Evolutionary conservation across 2,888 invertebrate species (phyloP).

Genomic region (Diloba caeruleocephala): DNA sequence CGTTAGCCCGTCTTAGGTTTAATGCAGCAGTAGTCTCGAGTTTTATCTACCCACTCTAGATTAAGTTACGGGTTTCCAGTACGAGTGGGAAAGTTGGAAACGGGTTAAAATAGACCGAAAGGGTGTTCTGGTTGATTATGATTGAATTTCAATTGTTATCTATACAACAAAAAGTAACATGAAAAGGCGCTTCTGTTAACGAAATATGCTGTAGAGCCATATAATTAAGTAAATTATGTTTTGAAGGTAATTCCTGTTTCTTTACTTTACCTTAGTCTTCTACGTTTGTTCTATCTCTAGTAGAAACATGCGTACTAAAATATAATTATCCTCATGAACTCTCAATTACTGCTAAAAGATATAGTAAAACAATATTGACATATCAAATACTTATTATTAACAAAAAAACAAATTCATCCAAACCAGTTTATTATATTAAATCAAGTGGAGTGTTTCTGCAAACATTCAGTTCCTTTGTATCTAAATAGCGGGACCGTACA

Average conservation of each 20-base stretch:
- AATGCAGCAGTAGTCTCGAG: slow-evolving; percentile 45
- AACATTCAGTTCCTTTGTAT: slow-evolving; percentile 68
- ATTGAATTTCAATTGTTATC: no score
- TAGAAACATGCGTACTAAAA: no score
- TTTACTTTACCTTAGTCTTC: no score
- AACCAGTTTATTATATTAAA: slow-evolving; percentile 54
- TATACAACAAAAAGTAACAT: no score
- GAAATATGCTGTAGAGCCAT: no score
- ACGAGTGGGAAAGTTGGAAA: slow-evolving; percentile 35
- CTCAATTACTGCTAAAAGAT: no score
- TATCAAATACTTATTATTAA: slow-evolving; percentile 23
- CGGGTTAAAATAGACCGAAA: slow-evolving; percentile 17
- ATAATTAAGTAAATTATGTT: no score
- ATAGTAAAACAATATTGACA: slow-evolving; percentile 2
- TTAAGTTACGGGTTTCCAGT: slow-evolving; percentile 43
- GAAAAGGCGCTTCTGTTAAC: no score
- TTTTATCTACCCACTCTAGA: slow-evolving; percentile 47
- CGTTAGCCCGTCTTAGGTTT: slow-evolving; percentile 50
- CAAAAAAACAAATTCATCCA: slow-evolving; percentile 30
- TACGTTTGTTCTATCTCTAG: no score
- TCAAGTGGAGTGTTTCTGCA: slow-evolving; percentile 52
- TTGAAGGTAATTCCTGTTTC: no score
- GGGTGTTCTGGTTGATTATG: no score
- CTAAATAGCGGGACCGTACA: slow-evolving; percentile 58
- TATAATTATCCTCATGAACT: no score